Conservation (phyloP, 1,140 invertebrate genomes). For the Zophobas atratus region DNA sequence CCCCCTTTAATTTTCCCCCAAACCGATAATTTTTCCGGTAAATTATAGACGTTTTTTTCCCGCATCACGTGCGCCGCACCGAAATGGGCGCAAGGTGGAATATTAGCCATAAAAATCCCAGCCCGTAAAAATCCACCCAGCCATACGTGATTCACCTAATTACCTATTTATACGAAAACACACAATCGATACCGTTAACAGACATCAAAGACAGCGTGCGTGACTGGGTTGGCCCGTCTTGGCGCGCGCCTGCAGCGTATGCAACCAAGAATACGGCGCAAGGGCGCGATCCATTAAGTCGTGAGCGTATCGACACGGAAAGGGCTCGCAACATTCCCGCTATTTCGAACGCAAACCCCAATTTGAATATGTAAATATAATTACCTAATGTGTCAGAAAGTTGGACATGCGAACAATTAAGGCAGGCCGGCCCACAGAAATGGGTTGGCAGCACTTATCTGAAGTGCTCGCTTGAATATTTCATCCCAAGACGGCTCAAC, state of each 20-base stretch:
- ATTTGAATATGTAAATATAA: slow-evolving; percentile 52
- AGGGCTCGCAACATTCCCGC: background rate
- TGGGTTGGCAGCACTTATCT: slow-evolving; percentile 48
- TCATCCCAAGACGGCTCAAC: slow-evolving; percentile 45
- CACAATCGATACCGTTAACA: slow-evolving; percentile 40
- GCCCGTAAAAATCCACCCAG: slow-evolving; percentile 31
- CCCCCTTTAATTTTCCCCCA: too few relatives aligned
- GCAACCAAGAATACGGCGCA: slow-evolving; percentile 31
- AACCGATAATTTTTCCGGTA: slow-evolving; percentile 44
- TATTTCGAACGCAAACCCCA: slow-evolving; percentile 42
- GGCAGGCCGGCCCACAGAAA: slow-evolving; percentile 33
- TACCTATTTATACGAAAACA: slow-evolving; percentile 41
- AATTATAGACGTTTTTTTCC: slow-evolving; percentile 25
- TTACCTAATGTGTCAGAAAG: slow-evolving; percentile 48
- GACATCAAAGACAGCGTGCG: slow-evolving; percentile 38
- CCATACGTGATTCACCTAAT: slow-evolving; percentile 48
- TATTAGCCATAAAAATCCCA: slow-evolving; percentile 38
- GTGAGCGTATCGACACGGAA: slow-evolving; percentile 2
- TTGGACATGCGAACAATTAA: slow-evolving; percentile 50
- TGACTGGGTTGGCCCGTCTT: slow-evolving; percentile 5
- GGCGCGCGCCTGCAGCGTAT: background rate
- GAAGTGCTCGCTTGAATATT: slow-evolving; percentile 47
- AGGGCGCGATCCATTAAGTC: slow-evolving; percentile 26
- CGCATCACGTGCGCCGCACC: slow-evolving; percentile 35
- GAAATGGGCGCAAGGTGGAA: slow-evolving; percentile 36